Conservation (phyloP, 2,888 invertebrate species). For the Disparrhopalites patrizii region DNA sequence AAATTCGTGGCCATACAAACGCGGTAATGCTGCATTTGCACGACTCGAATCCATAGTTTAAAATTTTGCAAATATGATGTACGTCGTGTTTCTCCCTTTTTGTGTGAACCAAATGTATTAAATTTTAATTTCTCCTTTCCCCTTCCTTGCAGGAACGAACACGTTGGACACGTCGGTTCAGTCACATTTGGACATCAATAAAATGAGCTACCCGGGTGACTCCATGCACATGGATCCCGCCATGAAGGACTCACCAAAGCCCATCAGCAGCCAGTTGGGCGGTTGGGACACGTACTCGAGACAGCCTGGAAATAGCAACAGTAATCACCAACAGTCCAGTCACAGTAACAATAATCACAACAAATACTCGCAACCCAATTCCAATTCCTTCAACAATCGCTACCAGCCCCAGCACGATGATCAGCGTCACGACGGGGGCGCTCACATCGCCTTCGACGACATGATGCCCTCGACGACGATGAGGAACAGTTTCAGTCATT, state of each 20-base stretch:
- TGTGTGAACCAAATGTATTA: too few species aligned
- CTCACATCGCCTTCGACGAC: conserved; percentile 12
- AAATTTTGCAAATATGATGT: not conserved
- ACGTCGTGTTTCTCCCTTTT: too few species aligned
- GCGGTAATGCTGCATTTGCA: too few species aligned
- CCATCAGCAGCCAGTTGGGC: conserved; percentile 27
- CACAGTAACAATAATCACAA: not conserved
- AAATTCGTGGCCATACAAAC: too few species aligned
- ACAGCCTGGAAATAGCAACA: conserved; percentile 4
- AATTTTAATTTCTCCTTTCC: not conserved
- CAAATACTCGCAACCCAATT: not conserved
- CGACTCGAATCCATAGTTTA: not conserved
- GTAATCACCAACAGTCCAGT: not conserved
- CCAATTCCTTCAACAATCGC: not conserved
- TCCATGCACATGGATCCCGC: conserved; percentile 24
- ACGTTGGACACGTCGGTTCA: conserved; percentile 42
- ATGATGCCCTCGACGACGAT: not conserved
- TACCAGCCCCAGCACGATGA: conserved; percentile 16
- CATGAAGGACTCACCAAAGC: conserved; percentile 16
- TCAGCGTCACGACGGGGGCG: conserved; percentile 1
- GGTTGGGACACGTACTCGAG: conserved; percentile 27
- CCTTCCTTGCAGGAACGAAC: conserved; percentile 39
- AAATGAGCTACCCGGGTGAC: conserved; percentile 46
- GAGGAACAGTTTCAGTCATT: conserved; percentile 20
- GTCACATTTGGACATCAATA: conserved; percentile 44